These are phyloP conservation scores for Knipowitschia caucasica DNA, from an alignment of 2,797 vertebrate species.

Conservation along the genomic window DNA sequence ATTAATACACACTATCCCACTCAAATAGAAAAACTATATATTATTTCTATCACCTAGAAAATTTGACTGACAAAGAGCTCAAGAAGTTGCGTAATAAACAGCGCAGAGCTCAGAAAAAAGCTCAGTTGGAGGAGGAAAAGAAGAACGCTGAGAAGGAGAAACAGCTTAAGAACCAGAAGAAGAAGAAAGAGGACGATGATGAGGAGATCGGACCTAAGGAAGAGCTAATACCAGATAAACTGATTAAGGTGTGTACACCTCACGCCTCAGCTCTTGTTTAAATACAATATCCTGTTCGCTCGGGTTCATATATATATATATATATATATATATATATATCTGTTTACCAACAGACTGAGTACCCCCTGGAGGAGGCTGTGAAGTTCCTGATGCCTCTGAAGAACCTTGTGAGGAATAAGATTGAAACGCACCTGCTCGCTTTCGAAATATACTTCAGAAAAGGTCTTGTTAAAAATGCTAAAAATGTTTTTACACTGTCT, in stretches of 20 bases:
- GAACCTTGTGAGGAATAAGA: slow-evolving; percentile 95
- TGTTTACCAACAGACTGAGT: slow-evolving; percentile 82
- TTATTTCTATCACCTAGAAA: slow-evolving; percentile 72
- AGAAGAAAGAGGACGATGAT: slow-evolving; percentile 98
- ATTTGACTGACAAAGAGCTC: slow-evolving; percentile 95
- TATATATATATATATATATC: background rate
- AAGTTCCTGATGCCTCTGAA: slow-evolving; percentile 98
- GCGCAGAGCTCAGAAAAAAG: slow-evolving; percentile 95
- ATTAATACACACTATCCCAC: too few relatives aligned
- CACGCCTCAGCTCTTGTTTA: background rate
- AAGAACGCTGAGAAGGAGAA: slow-evolving; percentile 98
- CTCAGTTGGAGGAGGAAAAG: slow-evolving; percentile 96
- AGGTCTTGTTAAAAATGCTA: too few relatives aligned
- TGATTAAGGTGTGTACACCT: slow-evolving; percentile 85
- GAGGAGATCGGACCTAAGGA: slow-evolving; percentile 98
- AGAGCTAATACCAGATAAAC: slow-evolving; percentile 96
- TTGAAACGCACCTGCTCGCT: slow-evolving; percentile 98
- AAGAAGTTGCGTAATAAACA: slow-evolving; percentile 98
- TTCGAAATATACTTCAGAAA: slow-evolving; percentile 99
- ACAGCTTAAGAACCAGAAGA: slow-evolving; percentile 97
- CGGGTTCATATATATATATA: too few relatives aligned
- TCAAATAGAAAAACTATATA: too few relatives aligned
- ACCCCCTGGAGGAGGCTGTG: slow-evolving; percentile 97
- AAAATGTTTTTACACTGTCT: too few relatives aligned
- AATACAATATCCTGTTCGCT: too few relatives aligned